Evolutionary conservation across 1,140 invertebrate genomes (phyloP), one percentile per base, ranked within the genome.

Genomic region (Chelonus insularis): DNA sequence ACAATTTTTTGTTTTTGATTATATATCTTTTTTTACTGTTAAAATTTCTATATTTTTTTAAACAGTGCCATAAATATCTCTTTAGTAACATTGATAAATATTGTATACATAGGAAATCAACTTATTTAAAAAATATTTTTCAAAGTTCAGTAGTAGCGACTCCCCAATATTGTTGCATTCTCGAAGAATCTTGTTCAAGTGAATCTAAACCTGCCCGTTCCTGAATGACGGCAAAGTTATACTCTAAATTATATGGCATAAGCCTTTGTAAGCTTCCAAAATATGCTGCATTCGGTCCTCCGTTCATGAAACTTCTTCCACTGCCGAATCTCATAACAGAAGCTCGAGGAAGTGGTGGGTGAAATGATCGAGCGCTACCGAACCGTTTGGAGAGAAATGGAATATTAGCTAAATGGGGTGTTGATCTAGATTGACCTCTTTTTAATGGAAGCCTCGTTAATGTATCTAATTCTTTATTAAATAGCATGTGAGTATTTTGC

Each of bases 151-250:
- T 93, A 1, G 91, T 92, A 4, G 91, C 90, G 37, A 93, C 90
- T 39, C 91, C 91, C 91, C 91, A 93, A 77, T 93, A 93, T 66
- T 91, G 90, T 64, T 91, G 88, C 91, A 93, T 93, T 50, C 91
- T 84, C 45, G 86, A 86, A 1, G 81, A 76, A 72, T 91, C 89
- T 52, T 90, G 85, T 68, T 92, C 90, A 65, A 92, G 76, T 0
- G 90, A 91, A 69, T 92, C 90, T 47, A 86, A 76, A 9, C 84
- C 82, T 37, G 82, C 83, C 55, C 89, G 83, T 72, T 93, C 90
- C 70, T 91, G 89, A 67, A 91, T 91, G 1, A 91, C 87, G 1
- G 89, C 87, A 74, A 92, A 92, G 72, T 93, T 90, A 68, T 92
- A 92, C 71, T 92, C 91, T 66, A 92, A 85, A 78, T 92, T 91